Evolutionary conservation across 2,888 invertebrate species (phyloP), one percentile per base, ranked within the genome.

Genomic region (Crocallis elinguaria): DNA sequence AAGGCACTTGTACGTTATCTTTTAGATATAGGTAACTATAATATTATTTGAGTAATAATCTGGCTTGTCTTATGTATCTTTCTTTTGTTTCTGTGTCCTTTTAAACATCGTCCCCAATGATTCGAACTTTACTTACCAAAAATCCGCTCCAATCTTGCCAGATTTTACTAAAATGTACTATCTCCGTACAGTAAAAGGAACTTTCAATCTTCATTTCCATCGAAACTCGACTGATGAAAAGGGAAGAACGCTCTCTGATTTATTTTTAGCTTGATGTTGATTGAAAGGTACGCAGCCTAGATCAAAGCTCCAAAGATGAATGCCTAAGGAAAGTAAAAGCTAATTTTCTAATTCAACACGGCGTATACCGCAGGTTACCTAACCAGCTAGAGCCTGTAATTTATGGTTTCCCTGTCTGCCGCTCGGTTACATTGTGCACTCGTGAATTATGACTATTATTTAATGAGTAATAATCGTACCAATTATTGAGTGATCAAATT

Each of bases 311-410:
- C n/a, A 11, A 14, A 32, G 13, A 32, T 14, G 8, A 8, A 29
- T 13, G 2, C 6, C n/a, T 12, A 13, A 27, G n/a, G 35, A 51
- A 41, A 45, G 51, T 45, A 35, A 45, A 38, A 50, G 32, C n/a
- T 53, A 43, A 54, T 50, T 49, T 58, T 46, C 44, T 41, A 39
- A 30, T 39, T 27, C 49, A 42, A 50, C 53, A 37, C 13, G 32
- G 41, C 46, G 45, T 53, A 49, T 51, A 39, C 51, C 46, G 35
- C 35, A 52, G 54, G 21, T 59, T 57, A 50, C 59, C 43, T 57
- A 54, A 62, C 52, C 33, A 12, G n/a, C 38, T 29, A 39, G 35
- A 54, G 23, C 46, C 54, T 49, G 49, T 50, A 52, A 57, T 60
- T 62, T 52, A 59, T 44, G 46, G 33, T 19, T 13, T 23, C 9